Evolutionary conservation across 2,888 invertebrate genomes (phyloP), one percentile per base, ranked within the genome.

Genomic region (Drosophila imparisetae): DNA sequence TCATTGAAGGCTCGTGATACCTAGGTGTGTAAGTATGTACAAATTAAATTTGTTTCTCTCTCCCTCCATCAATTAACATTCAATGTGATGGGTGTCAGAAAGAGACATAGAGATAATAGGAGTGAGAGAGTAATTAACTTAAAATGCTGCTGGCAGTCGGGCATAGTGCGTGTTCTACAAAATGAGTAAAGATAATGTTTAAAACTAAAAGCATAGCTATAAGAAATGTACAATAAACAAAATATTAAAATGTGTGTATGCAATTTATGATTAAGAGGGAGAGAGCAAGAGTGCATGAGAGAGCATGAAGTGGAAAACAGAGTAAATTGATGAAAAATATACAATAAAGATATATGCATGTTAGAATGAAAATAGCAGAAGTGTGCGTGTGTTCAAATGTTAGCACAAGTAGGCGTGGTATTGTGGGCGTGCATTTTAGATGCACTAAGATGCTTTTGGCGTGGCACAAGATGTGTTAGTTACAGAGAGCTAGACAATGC

Each of bases 1-100:
- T 74, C 66, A 66, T 66, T 29, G 30, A 62, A 66, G 78, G 68
- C 65, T 59, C 61, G 58, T 29, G 64, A 64, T 53, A 42, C 29
- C 52, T 30, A 50, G 24, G 15, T 49, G 49, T 30, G 49, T 34
- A 49, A 32, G 34, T 76, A 76, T 78, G 48, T 75, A 75, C 69
- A 75, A 69, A 75, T 75, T 55, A 68, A 66, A 65, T 53, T 15
- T 48, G 38, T 29, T n/a, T 24, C 36, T 48, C 30, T 30, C 58
- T 72, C 57, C 63, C 58, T 72, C 57, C 63, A 69, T 21, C 8
- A n/a, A 66, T 71, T 36, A 27, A 63, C 53, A 55, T 59, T 49
- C 18, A 32, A 24, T 27, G 24, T 8, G 24, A 6, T 8, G 30
- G 7, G 13, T 40, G 30, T 29, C 8, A 30, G 36, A 30, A n/a